phyloP scores from a whole-genome alignment of 2,797 vertebrate genomes.

The Syndactyla subalaris region DNA sequence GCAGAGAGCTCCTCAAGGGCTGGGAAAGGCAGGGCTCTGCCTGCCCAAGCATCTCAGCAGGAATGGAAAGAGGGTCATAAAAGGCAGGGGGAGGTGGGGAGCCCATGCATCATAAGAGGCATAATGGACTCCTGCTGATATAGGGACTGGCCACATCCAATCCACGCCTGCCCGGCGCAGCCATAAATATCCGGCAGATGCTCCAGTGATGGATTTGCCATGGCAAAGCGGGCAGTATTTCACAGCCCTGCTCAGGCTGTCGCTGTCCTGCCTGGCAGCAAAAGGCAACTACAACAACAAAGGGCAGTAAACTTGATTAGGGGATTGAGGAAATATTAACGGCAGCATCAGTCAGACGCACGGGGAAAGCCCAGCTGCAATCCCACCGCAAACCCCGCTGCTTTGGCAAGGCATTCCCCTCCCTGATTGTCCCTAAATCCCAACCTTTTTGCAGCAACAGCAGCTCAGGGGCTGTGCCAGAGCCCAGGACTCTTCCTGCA shows the following conservation, averaged over 20 bases:
- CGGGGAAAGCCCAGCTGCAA: background rate
- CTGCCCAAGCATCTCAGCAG: conserved; percentile 33
- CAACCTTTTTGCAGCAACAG: background rate
- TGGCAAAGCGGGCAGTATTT: background rate
- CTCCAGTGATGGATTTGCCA: conserved; percentile 44
- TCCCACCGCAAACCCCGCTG: accelerated
- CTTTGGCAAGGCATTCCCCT: accelerated
- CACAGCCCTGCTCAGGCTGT: background rate
- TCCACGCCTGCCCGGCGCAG: conserved; percentile 11
- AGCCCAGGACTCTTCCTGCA: accelerated
- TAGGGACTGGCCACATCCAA: conserved; percentile 44
- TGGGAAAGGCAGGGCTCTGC: conserved; percentile 41
- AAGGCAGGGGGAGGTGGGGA: background rate
- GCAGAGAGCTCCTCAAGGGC: conserved; percentile 55
- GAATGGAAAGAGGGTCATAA: conserved; percentile 50
- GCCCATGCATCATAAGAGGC: conserved; percentile 15
- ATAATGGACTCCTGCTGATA: conserved; percentile 51
- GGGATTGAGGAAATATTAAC: background rate
- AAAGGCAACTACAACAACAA: background rate
- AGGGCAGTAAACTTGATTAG: background rate
- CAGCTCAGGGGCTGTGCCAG: background rate
- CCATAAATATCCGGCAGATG: conserved; percentile 39
- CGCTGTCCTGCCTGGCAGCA: background rate
- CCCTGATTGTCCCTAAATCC: accelerated
- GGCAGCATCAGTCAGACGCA: background rate